Evolutionary conservation across 2,113 vertebrate genomes (phyloP), one percentile per base, ranked within the genome.

Genomic region (Catharus bicknelli): DNA sequence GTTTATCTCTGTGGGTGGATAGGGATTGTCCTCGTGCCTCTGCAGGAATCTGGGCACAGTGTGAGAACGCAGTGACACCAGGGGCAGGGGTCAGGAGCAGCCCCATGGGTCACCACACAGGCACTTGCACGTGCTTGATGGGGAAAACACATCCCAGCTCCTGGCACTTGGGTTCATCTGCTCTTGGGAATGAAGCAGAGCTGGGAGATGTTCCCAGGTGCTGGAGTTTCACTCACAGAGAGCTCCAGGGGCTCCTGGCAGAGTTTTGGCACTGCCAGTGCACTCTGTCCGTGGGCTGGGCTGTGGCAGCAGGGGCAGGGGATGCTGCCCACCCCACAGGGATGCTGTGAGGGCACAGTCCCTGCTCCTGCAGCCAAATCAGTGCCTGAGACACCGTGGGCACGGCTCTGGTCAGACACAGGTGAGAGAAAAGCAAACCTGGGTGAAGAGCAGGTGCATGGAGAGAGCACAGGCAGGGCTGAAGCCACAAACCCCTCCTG

Each of bases 371-470:
- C 4, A 30, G 26, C 63, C 11, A 10, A 15, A 50, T 72, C 2
- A 1, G 51, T 10, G 38, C 57, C 89, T 11, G 40, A 34, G 62
- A 23, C 0, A 0, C 8, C 8, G 40, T 2, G 2, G 30, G 10
- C 42, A 62, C 1, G 1, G 11, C 69, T 7, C 30, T 29, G 7
- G 8, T 19, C 61, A 70, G 42, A 58, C 16, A 16, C 16, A 10
- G 5, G 13, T 11, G 4, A 40, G 30, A 36, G 20, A 21, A 66
- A 43, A 36, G 32, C 4, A 43, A 76, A 50, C 43, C 0, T 9
- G 50, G 26, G 5, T 61, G 34, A 64, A 63, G 47, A 30, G 18
- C 13, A 29, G 20, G 11, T 4, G 42, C 3, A 21, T 16, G 21
- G 27, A 53, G 43, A 36, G 43, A 13, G 57, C 5, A 34, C 25